Evolutionary conservation across 2,113 vertebrate species (phyloP).

Genomic region (Platichthys stellatus): DNA sequence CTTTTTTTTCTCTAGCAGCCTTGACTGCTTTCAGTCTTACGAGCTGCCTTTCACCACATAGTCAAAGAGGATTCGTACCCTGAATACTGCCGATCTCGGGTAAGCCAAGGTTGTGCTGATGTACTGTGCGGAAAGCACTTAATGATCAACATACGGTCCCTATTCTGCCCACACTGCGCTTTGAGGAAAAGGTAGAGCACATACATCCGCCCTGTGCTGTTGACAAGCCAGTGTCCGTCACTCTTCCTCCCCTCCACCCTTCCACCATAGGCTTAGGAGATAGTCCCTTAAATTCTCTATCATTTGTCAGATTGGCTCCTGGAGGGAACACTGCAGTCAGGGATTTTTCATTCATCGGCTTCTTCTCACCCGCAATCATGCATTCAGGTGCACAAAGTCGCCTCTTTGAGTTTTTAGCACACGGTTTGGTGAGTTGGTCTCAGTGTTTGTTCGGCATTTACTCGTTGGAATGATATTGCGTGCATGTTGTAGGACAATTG

Average conservation of each 20-base stretch:
- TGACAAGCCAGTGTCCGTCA: slow-evolving; percentile 41
- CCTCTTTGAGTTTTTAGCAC: slow-evolving; percentile 82
- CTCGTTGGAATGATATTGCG: not conserved
- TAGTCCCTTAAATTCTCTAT: slow-evolving; percentile 11
- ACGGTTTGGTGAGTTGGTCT: slow-evolving; percentile 79
- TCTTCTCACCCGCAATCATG: slow-evolving; percentile 59
- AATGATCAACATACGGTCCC: slow-evolving; percentile 38
- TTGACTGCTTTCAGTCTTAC: slow-evolving; percentile 66
- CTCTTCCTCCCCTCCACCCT: slow-evolving; percentile 33
- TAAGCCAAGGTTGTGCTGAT: slow-evolving; percentile 69
- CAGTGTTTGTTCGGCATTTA: slow-evolving; percentile 13
- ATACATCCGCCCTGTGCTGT: slow-evolving; percentile 48
- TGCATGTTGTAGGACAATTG: not conserved
- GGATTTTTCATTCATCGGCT: slow-evolving; percentile 33
- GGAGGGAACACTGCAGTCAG: slow-evolving; percentile 28
- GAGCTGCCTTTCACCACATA: slow-evolving; percentile 52
- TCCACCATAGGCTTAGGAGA: not conserved
- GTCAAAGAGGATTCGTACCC: slow-evolving; percentile 35
- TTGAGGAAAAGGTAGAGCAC: slow-evolving; percentile 47
- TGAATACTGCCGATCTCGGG: slow-evolving; percentile 52
- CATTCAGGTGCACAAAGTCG: slow-evolving; percentile 77
- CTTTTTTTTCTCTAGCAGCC: slow-evolving; percentile 52
- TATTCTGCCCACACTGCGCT: slow-evolving; percentile 47
- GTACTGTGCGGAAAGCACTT: slow-evolving; percentile 44
- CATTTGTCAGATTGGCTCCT: slow-evolving; percentile 41